phyloP scores from a whole-genome alignment of 2,888 invertebrate species.

The Tenthredo mesomela region DNA sequence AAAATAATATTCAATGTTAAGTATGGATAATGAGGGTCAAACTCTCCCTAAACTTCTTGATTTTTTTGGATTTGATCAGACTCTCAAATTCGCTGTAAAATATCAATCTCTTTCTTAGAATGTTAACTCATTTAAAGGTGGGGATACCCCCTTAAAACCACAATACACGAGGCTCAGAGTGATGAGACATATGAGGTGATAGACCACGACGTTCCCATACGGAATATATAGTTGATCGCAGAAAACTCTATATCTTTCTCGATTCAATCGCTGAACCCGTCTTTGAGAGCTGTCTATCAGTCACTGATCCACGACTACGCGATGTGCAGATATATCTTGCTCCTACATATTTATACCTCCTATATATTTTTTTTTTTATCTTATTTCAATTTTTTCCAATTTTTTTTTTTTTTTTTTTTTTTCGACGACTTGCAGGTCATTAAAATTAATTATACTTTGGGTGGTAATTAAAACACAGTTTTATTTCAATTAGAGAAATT shows the following conservation, averaged over 20 bases:
- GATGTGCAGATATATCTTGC: not conserved
- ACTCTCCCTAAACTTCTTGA: no score
- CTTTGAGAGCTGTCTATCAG: slow-evolving; percentile 13
- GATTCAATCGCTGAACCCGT: slow-evolving; percentile 17
- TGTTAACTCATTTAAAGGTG: no score
- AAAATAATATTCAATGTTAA: no score
- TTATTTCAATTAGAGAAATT: no score
- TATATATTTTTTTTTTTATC: not conserved
- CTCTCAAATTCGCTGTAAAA: no score
- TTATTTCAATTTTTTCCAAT: no score
- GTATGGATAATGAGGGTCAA: no score
- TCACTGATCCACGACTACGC: not conserved
- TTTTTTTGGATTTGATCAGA: no score
- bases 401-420: not conserved
- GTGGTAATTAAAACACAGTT: not conserved
- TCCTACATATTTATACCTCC: not conserved
- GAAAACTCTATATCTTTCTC: slow-evolving; percentile 57
- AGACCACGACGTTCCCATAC: slow-evolving; percentile 65
- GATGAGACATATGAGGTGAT: slow-evolving; percentile 55
- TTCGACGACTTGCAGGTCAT: not conserved
- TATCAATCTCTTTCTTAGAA: no score
- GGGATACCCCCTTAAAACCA: no score
- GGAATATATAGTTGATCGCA: slow-evolving; percentile 18
- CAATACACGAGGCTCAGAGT: no score
- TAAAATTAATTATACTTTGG: not conserved